Percentiles rank a stretch among this genome's conserved stretches.
phyloP scores from a whole-genome alignment of 2,888 invertebrate genomes.

The Sphinx pinastri region DNA sequence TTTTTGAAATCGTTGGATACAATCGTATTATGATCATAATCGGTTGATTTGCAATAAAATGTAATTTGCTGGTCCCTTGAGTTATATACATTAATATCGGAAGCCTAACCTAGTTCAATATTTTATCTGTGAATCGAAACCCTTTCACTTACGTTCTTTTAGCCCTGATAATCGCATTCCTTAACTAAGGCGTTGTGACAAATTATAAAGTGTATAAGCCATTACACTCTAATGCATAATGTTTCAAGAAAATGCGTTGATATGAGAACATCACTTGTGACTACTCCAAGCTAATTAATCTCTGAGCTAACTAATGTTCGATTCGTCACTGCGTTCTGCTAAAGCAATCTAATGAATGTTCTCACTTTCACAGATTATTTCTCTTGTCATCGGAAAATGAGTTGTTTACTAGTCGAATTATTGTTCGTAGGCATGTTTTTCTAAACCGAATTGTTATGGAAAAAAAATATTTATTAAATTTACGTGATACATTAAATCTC shows the following conservation, averaged over 20 bases:
- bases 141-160: conserved; percentile 14
- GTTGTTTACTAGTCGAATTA: no score
- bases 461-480: no score
- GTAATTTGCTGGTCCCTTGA: background rate
- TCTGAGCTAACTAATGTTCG: background rate
- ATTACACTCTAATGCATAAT: background rate
- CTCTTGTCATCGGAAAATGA: background rate
- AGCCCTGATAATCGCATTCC: conserved; percentile 4
- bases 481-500: no score
- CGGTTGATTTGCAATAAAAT: background rate
- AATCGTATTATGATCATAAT: no score
- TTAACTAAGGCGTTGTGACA: conserved; percentile 3
- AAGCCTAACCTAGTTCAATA: conserved; percentile 15
- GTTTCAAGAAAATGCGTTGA: background rate
- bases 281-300: background rate
- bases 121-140: conserved; percentile 5
- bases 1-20: no score
- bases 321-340: background rate
- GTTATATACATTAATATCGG: background rate
- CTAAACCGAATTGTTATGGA: no score
- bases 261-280: background rate
- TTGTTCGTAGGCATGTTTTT: no score
- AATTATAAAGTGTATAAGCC: background rate
- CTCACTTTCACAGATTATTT: background rate
- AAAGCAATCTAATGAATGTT: background rate